These are phyloP conservation scores for Triplophysa rosa DNA, from an alignment of 2,113 vertebrate species.

Conservation along the genomic window DNA sequence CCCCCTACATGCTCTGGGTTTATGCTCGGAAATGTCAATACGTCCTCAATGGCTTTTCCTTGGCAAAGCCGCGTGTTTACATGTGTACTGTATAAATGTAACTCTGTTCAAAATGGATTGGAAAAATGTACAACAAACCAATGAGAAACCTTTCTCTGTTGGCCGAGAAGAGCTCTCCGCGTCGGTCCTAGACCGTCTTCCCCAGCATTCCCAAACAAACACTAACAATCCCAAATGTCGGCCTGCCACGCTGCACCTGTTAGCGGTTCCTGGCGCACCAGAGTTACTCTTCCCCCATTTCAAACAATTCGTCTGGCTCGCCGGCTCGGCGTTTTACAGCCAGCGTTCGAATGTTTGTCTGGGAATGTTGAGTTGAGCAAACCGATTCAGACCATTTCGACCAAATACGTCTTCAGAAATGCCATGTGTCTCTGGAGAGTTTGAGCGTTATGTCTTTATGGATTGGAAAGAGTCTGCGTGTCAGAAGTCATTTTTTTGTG, in stretches of 20 bases:
- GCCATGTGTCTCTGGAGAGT: slow-evolving; percentile 26
- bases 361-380: slow-evolving; percentile 32
- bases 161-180: slow-evolving; percentile 6
- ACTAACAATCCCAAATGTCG: slow-evolving; percentile 1
- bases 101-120: slow-evolving; percentile 14
- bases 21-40: slow-evolving; percentile 38
- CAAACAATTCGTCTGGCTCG: slow-evolving; percentile 3
- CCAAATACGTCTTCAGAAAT: slow-evolving; percentile 27
- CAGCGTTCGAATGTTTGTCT: slow-evolving; percentile 33
- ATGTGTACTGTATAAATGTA: slow-evolving; percentile 24
- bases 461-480: slow-evolving; percentile 22
- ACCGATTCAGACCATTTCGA: slow-evolving; percentile 25
- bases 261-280: slow-evolving; percentile 24
- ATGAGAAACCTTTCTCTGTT: background rate
- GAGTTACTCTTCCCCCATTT: slow-evolving; percentile 17
- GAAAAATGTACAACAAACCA: slow-evolving; percentile 18
- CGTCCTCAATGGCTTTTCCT: slow-evolving; percentile 33
- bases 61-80: slow-evolving; percentile 12
- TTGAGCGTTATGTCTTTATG: background rate
- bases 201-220: slow-evolving; percentile 15
- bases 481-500: slow-evolving; percentile 34
- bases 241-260: slow-evolving; percentile 25
- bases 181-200: background rate
- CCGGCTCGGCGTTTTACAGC: slow-evolving; percentile 8
- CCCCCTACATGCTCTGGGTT: slow-evolving; percentile 13